Percentiles rank a stretch among this genome's conserved stretches.
phyloP scores from a whole-genome alignment of 1,140 invertebrate genomes.

The Kradibia gibbosae region DNA sequence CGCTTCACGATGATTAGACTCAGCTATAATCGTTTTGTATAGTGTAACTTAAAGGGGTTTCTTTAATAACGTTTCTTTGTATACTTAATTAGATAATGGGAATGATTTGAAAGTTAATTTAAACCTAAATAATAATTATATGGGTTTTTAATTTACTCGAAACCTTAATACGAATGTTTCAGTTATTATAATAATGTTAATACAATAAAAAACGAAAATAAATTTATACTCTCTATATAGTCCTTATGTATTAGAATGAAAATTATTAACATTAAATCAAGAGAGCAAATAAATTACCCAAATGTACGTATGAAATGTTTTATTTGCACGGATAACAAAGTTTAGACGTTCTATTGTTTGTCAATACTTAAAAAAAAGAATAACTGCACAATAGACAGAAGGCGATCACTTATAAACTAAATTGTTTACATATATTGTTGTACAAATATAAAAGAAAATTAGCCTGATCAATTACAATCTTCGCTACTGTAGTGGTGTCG shows the following conservation, averaged over 20 bases:
- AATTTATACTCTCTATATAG: too few species aligned
- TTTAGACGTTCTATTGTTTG: too few species aligned
- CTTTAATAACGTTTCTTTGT: slow-evolving; percentile 2
- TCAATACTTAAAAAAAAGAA: too few species aligned
- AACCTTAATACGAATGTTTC: background rate
- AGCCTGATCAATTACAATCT: slow-evolving; percentile 37
- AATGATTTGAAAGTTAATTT: background rate
- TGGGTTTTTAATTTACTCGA: background rate
- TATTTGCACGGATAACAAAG: too few species aligned
- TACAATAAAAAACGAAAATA: background rate
- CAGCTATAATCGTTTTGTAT: background rate
- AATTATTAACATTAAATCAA: too few species aligned
- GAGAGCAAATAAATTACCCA: too few species aligned
- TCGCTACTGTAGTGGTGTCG: slow-evolving; percentile 38
- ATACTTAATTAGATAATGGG: background rate
- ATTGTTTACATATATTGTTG: background rate
- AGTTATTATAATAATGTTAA: background rate
- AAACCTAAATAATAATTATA: background rate
- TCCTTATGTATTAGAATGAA: too few species aligned
- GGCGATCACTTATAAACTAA: too few species aligned
- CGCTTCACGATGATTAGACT: slow-evolving; percentile 9
- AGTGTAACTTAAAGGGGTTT: background rate
- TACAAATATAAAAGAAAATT: background rate
- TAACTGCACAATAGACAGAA: too few species aligned
- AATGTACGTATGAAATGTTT: too few species aligned